Evolutionary conservation across 2,113 vertebrate species (phyloP).

Genomic region (Alligator sinensis): DNA sequence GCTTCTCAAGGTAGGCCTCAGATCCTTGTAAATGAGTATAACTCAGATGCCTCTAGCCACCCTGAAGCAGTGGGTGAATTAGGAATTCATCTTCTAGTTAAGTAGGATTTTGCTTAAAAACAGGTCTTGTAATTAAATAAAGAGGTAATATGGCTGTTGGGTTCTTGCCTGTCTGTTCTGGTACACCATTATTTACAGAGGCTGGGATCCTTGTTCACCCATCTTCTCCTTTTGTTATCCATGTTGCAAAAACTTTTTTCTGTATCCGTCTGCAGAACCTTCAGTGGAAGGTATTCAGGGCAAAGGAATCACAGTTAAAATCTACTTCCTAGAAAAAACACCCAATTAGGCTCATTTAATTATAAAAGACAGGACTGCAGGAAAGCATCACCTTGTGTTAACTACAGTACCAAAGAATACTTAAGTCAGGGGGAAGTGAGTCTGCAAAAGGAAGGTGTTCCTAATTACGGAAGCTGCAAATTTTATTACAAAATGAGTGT

Average conservation of each 20-base stretch:
- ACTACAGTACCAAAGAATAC: constrained; percentile 42
- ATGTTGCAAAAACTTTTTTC: background rate
- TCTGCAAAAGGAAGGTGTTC: constrained; percentile 34
- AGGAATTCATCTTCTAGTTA: background rate
- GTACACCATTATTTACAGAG: background rate
- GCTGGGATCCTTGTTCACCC: background rate
- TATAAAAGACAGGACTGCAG: constrained; percentile 44
- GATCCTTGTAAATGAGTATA: background rate
- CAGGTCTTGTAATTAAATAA: background rate
- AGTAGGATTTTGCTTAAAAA: background rate
- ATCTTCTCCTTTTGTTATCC: background rate
- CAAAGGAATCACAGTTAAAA: constrained; percentile 15
- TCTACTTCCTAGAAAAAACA: constrained; percentile 47
- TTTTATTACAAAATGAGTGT: constrained; percentile 31
- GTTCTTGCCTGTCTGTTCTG: background rate
- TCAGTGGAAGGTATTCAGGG: constrained; percentile 14
- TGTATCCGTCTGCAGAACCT: background rate
- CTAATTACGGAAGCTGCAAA: constrained; percentile 55
- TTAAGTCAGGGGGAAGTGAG: constrained; percentile 41
- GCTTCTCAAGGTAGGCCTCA: too few species aligned
- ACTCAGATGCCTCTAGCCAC: background rate
- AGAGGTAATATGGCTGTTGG: background rate
- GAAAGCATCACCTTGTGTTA: constrained; percentile 48
- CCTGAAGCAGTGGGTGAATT: background rate
- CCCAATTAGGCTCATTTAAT: constrained; percentile 67